Evolutionary conservation across 2,797 vertebrate genomes (phyloP).

Genomic region (Esox masquinongy): DNA sequence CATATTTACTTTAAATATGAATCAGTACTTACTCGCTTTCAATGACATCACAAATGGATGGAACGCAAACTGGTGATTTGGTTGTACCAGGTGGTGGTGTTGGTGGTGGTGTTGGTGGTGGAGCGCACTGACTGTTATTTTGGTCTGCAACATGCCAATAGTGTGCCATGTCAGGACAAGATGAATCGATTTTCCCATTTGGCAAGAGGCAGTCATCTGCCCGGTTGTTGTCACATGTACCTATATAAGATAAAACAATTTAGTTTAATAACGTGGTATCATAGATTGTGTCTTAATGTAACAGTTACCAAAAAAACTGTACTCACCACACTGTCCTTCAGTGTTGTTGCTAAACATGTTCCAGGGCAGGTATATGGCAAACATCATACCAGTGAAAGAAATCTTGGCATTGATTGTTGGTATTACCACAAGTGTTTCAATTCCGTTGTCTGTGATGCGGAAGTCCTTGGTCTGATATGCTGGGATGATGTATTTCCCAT

Average conservation of each 20-base stretch:
- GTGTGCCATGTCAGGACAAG: constrained; percentile 80
- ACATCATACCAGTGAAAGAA: constrained; percentile 81
- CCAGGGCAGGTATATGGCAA: constrained; percentile 79
- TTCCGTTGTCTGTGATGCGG: constrained; percentile 73
- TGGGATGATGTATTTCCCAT: constrained; percentile 67
- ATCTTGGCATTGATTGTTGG: constrained; percentile 70
- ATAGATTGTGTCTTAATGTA: neutral
- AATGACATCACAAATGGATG: constrained; percentile 62
- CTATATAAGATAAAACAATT: constrained; percentile 55
- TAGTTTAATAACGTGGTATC: neutral
- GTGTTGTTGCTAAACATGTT: constrained; percentile 80
- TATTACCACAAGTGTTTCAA: constrained; percentile 79
- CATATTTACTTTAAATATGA: neutral
- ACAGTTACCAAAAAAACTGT: constrained; percentile 21
- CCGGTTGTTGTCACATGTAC: constrained; percentile 81
- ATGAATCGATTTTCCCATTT: constrained; percentile 60
- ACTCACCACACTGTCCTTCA: constrained; percentile 85
- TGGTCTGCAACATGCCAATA: constrained; percentile 78
- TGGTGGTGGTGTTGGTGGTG: neutral
- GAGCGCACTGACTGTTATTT: constrained; percentile 50
- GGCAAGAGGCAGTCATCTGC: constrained; percentile 84
- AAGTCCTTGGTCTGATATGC: constrained; percentile 77
- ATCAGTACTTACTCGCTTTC: constrained; percentile 52
- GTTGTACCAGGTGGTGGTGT: neutral
- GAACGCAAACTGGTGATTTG: constrained; percentile 4